Evolutionary conservation across 2,113 vertebrate species (phyloP).

Genomic region (Vanacampus margaritifer): DNA sequence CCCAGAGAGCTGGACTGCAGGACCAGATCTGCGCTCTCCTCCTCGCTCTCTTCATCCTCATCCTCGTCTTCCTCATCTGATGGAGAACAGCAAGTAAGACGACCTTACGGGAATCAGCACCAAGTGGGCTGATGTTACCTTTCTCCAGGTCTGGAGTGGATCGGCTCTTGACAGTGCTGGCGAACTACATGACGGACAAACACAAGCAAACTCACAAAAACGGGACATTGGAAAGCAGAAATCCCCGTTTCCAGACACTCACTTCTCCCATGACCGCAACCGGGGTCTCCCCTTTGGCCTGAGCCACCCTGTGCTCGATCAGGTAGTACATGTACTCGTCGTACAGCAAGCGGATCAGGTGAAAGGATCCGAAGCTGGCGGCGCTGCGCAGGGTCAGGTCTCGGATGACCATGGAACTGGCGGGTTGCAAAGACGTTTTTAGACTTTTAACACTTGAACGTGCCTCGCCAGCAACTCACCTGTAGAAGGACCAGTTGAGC

Average conservation of each 20-base stretch:
- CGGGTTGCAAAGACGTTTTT: neutral
- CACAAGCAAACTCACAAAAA: neutral
- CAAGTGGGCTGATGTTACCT: conserved; percentile 62
- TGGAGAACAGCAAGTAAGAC: conserved; percentile 22
- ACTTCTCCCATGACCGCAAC: conserved; percentile 93
- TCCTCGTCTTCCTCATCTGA: conserved; percentile 79
- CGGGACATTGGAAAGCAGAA: neutral
- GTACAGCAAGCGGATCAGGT: conserved; percentile 87
- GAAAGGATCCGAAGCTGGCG: conserved; percentile 89
- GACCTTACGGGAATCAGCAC: too few relatives aligned
- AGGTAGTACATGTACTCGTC: conserved; percentile 95
- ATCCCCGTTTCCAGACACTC: conserved; percentile 3
- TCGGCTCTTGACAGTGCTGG: conserved; percentile 75
- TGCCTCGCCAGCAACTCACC: conserved; percentile 55
- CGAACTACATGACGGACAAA: conserved; percentile 80
- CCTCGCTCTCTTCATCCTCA: conserved; percentile 86
- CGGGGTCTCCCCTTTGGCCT: conserved; percentile 86
- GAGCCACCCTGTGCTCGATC: conserved; percentile 89
- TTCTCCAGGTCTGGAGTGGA: conserved; percentile 80
- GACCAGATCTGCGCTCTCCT: conserved; percentile 79
- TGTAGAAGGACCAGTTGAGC: conserved; percentile 94
- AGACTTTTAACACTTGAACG: neutral
- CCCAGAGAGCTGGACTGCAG: conserved; percentile 66
- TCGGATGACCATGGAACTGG: conserved; percentile 90
- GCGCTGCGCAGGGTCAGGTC: conserved; percentile 90